Conservation (phyloP, 2,113 vertebrate species). For the Gobiocypris rarus region DNA sequence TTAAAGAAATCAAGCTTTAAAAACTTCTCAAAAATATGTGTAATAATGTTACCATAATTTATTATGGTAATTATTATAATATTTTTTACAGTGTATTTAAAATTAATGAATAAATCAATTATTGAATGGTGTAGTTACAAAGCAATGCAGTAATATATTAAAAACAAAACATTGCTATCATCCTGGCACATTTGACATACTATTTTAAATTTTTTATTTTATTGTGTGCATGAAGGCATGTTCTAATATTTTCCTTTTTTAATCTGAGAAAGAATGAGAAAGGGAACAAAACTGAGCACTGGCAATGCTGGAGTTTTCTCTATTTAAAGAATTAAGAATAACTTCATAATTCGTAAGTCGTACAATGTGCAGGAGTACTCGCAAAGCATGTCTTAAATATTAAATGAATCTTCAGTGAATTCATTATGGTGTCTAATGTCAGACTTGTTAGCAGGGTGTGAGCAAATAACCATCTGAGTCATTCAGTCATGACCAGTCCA, state of each 20-base stretch:
- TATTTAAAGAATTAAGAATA: neutral
- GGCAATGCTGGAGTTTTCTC: neutral
- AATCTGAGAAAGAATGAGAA: neutral
- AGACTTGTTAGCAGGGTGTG: slow-evolving; percentile 13
- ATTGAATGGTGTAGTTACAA: no score
- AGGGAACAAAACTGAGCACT: neutral
- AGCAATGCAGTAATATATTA: neutral
- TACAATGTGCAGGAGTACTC: neutral
- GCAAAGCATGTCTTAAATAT: neutral
- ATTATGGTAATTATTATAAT: no score
- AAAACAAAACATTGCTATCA: neutral
- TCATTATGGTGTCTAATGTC: neutral
- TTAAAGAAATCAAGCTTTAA: no score
- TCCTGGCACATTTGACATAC: no score
- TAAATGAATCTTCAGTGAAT: neutral
- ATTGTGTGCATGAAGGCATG: no score
- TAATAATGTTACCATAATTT: no score
- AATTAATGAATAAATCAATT: no score
- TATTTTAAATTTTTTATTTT: no score
- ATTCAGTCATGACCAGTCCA: neutral
- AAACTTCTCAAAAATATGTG: no score
- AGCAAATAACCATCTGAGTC: neutral
- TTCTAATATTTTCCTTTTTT: no score
- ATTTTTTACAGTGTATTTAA: no score
- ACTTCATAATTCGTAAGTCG: neutral